Evolutionary conservation across 2,888 invertebrate genomes (phyloP), one percentile per base, ranked within the genome.

Genomic region (Aromia moschata): DNA sequence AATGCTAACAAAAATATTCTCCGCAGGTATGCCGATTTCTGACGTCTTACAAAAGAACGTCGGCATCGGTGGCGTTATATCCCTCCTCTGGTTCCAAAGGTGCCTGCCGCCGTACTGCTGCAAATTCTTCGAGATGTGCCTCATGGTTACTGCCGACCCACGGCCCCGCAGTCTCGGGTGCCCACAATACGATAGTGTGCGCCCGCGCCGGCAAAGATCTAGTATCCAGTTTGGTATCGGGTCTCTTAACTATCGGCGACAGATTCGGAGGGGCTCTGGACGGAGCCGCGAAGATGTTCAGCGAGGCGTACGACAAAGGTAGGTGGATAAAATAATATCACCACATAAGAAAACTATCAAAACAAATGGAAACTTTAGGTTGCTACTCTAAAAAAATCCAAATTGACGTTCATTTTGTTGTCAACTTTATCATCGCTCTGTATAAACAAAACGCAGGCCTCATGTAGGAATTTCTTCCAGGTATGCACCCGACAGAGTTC

Each of bases 121-220:
- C 81, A 96, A 96, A 82, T 99, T 99, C 86, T 91, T 99, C 77
- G 99, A 99, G 84, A 96, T 99, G 92, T 97, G 97, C 74, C 84
- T 99, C 63, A 98, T 99, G 89, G 94, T 99, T 63, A 98, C 98
- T 0, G 97, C 97, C 10, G 98, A 98, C 83, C 99, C 99, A 79
- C 98, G 98, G 1, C 98, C 99, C 0, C n/a, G 98, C 98, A 0
- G 98, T 99, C 0, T 68, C 68, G 0, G 99, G 98, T 0, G 98
- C 98, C 0, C 98, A 98, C 83, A 98, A 98, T 81, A 98, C 98
- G 11, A 98, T 99, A 80, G 98, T 98, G 40, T 98, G 95, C 76
- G 98, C 98, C 5, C 85, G 96, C 65, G 99, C 97, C 95, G 99
- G 63, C 96, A 99, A 69, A 98, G 99, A 85, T 97, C 97, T 85